Evolutionary conservation across 2,888 invertebrate species (phyloP).

Genomic region (Cerastis leucographa): DNA sequence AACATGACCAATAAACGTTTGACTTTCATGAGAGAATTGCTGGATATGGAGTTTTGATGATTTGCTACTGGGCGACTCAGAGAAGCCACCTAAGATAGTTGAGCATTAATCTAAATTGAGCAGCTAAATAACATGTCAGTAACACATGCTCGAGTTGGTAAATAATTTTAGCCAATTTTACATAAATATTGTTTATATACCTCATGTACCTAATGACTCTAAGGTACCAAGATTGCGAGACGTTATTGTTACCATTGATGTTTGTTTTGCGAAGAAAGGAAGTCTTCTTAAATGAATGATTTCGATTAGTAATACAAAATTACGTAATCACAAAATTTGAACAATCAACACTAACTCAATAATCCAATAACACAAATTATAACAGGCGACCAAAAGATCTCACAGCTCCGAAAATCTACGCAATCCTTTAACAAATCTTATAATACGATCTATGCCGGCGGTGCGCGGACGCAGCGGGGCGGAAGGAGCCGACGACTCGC

Average conservation of each 20-base stretch:
- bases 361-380: constrained; percentile 54
- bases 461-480: constrained; percentile 75
- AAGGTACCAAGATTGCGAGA: not conserved
- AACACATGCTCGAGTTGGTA: not conserved
- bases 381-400: constrained; percentile 55
- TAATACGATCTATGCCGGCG: constrained; percentile 73
- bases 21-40: not conserved
- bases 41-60: not conserved
- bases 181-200: not conserved
- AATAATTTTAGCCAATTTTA: not conserved
- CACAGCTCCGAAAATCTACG: constrained; percentile 68
- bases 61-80: not conserved
- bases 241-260: not conserved
- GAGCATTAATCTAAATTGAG: not conserved
- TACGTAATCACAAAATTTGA: not conserved
- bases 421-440: constrained; percentile 80
- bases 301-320: no score
- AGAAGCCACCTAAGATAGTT: not conserved
- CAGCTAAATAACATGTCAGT: not conserved
- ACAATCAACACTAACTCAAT: constrained; percentile 35
- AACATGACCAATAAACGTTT: not conserved
- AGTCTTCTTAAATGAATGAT: not conserved
- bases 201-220: not conserved
- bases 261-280: not conserved
- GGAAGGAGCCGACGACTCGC: constrained; percentile 74